Evolutionary conservation across 1,140 invertebrate genomes (phyloP), one percentile per base, ranked within the genome.

Genomic region (Papilio aristodemus): DNA sequence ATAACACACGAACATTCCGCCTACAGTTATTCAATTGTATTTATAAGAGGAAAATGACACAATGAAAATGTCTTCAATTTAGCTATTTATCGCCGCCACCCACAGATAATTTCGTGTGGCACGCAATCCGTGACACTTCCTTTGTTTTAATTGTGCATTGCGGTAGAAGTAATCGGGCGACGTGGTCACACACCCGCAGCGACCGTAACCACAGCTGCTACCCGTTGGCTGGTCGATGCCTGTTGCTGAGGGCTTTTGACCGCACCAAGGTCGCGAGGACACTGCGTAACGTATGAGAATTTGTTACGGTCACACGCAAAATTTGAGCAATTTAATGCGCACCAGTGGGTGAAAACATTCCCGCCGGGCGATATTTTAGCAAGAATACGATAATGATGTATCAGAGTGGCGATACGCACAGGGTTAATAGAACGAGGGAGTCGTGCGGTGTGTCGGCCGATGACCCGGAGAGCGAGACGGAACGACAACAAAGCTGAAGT

Each of bases 401-500:
- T 81, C 75, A 68, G 71, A 75, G 75, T 76, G 81, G 74, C 78
- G 79, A 85, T 85, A 87, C 86, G 76, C 72, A 78, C 76, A 83
- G 88, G 86, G 86, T 89, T 88, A 89, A 86, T 87, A 90, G 85
- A 85, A 86, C 81, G 84, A 88, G 83, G 86, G 81, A 86, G 80
- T 80, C 71, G 78, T 76, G 83, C 83, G 78, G 77, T 84, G 78
- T 80, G 76, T 80, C 74, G 89, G 87, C 77, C 89, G 86, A 88
- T 89, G 89, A 90, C 86, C 89, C 71, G 79, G 66, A 87, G 87
- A 90, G 81, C 72, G 86, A 89, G 89, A 91, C 74, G 68, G 87
- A 91, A 71, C 80, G 83, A 91, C 87, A 91, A 91, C 87, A 91
- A 89, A 83, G 71, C 74, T 89, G 89, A 91, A 91, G 86, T 91